These are phyloP conservation scores for Schlechtendalia chinensis DNA, from an alignment of 1,140 invertebrate genomes.

Conservation along the genomic window DNA sequence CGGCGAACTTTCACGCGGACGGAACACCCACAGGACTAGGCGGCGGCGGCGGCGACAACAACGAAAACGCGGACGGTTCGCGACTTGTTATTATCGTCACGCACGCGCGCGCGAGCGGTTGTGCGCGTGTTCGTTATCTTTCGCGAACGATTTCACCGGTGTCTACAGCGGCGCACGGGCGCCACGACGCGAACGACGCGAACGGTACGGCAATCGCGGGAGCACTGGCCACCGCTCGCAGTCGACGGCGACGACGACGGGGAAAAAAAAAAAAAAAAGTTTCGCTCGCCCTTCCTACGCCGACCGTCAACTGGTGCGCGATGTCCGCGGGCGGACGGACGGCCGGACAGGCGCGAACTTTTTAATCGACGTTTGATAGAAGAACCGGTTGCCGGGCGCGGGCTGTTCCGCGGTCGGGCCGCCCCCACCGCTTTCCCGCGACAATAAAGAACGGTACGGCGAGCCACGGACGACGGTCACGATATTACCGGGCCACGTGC, in stretches of 20 bases:
- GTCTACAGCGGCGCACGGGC: not conserved
- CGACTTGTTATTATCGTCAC: not conserved
- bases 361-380: not conserved
- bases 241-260: not conserved
- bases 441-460: not conserved
- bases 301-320: not conserved
- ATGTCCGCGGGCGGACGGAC: too few species aligned
- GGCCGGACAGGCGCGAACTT: not conserved
- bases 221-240: not conserved
- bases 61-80: not conserved
- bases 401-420: not conserved
- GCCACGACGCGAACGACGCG: not conserved
- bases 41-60: not conserved
- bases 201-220: slow-evolving; percentile 2
- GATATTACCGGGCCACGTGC: too few species aligned
- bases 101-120: not conserved
- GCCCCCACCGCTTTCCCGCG: not conserved
- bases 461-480: too few species aligned
- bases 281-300: not conserved
- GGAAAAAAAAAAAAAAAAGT: too few species aligned
- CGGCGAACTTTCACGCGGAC: not conserved
- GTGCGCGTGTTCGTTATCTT: not conserved
- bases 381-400: not conserved
- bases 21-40: not conserved
- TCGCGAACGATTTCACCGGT: not conserved